Percentiles rank a stretch among this genome's conserved stretches.
These are phyloP conservation scores for Microcebus griseorufus DNA, from an alignment of 2,113 vertebrate species.

Conservation along the genomic window DNA sequence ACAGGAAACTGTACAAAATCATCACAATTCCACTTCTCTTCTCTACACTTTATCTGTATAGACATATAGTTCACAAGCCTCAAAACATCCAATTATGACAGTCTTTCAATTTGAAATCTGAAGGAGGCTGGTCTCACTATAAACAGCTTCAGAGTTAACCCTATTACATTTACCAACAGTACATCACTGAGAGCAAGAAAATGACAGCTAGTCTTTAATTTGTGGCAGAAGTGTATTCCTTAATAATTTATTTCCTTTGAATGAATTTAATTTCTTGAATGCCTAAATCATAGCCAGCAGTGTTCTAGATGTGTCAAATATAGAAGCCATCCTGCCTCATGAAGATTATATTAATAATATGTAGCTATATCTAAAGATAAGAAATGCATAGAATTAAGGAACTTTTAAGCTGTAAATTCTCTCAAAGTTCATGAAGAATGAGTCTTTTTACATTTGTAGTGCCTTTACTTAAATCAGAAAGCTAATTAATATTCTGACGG, in stretches of 20 bases:
- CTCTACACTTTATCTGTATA: not conserved
- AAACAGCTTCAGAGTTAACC: not conserved
- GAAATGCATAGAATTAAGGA: not conserved
- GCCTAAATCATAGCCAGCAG: not conserved
- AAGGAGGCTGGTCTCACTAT: not conserved
- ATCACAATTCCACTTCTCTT: not conserved
- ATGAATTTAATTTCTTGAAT: slow-evolving; percentile 1
- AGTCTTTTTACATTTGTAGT: not conserved
- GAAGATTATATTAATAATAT: not conserved
- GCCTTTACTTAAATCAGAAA: not conserved
- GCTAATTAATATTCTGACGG: not conserved
- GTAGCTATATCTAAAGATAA: not conserved
- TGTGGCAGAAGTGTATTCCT: not conserved
- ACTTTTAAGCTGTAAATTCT: not conserved
- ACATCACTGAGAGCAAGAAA: not conserved
- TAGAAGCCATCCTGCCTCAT: not conserved
- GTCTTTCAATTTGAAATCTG: not conserved
- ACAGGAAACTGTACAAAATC: not conserved
- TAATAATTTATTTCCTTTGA: slow-evolving; percentile 22
- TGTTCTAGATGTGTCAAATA: not conserved
- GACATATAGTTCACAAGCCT: not conserved
- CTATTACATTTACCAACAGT: not conserved
- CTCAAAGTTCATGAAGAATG: not conserved
- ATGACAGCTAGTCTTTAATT: not conserved
- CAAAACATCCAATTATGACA: not conserved